Percentiles rank a stretch among this genome's conserved stretches.
Evolutionary conservation across 2,888 invertebrate species (phyloP).

Genomic region (Phrixothrix hirtus): DNA sequence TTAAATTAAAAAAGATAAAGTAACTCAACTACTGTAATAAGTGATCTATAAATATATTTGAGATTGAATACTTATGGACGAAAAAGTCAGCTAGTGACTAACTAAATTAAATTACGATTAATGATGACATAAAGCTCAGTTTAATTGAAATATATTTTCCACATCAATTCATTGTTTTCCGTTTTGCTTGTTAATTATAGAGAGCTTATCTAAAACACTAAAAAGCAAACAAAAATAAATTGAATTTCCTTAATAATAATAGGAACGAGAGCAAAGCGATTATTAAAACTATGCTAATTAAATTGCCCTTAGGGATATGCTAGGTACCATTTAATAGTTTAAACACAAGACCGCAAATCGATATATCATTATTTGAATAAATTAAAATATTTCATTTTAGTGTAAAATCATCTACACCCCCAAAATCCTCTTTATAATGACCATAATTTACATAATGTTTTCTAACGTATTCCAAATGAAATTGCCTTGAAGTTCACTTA

Average conservation of each 20-base stretch:
- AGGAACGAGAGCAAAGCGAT: conserved; percentile 1
- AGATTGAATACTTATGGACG: no score
- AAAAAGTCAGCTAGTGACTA: no score
- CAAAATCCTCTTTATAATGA: not conserved
- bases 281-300: conserved; percentile 27
- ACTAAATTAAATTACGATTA: not conserved
- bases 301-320: conserved; percentile 20
- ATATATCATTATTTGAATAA: conserved; percentile 15
- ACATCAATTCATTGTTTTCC: not conserved
- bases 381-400: conserved; percentile 20
- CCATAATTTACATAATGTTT: not conserved
- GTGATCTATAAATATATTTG: not conserved
- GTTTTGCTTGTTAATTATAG: not conserved
- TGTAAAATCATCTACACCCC: conserved; percentile 1
- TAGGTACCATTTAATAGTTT: conserved; percentile 16
- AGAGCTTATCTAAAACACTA: not conserved
- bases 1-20: no score
- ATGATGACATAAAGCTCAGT: not conserved
- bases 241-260: no score
- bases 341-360: conserved; percentile 25
- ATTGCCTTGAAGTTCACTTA: not conserved
- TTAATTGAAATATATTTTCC: not conserved
- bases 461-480: not conserved
- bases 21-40: no score
- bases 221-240: not conserved